Evolutionary conservation across 1,140 invertebrate genomes (phyloP), one percentile per base, ranked within the genome.

Genomic region (Drosophila paulistorum): DNA sequence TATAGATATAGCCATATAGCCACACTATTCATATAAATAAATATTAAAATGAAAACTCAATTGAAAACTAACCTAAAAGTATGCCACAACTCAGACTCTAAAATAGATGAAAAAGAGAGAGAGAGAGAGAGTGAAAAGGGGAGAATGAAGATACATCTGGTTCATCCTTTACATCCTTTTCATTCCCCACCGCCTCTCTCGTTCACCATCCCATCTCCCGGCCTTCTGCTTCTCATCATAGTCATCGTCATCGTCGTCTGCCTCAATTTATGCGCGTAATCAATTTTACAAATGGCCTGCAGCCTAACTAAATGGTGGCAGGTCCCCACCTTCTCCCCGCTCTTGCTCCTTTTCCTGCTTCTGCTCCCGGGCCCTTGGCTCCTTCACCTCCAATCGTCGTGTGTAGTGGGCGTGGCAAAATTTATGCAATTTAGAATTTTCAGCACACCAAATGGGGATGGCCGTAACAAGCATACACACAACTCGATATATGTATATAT

Each of bases 201-300:
- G 17, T 17, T 17, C 17, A 17, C 37, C 4, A 3, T 13, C 4
- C 2, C 37, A 13, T 11, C 11, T 39, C 11, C 37, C 10, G 10
- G 10, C 11, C 37, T 39, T 39, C 37, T 39, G 11, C 37, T 39
- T 39, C 37, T 39, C 37, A 39, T 39, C 37, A 11, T 39, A 39
- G 37, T 39, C 69, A 61, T 78, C 77, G 84, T 84, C 55, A 45
- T 70, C 69, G 58, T 78, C 77, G 84, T 84, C 84, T 89, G 85
- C 84, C 84, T 89, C 84, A 89, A 89, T 89, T 89, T 89, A 89
- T 89, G 84, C 84, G 80, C 84, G 80, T 89, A 89, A 89, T 89
- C 84, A 89, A 89, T 89, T 89, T 89, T 89, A 89, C 84, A 89
- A 89, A 89, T 89, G 80, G 84, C 84, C 84, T 77, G 74, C 80